Evolutionary conservation across 2,113 vertebrate genomes (phyloP), one percentile per base, ranked within the genome.

Genomic region (Nesogale talazaci): DNA sequence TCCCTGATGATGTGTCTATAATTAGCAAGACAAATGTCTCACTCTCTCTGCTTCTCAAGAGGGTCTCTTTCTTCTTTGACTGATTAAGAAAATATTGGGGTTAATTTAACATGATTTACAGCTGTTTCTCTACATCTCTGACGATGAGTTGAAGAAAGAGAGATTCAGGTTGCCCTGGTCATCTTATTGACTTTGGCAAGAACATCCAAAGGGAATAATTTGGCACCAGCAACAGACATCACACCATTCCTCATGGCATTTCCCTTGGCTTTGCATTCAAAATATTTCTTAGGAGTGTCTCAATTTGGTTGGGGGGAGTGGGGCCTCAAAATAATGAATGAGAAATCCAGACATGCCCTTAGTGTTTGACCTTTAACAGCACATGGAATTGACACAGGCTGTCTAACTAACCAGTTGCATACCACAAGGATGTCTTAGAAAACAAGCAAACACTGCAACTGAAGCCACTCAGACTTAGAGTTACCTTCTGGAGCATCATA

Each of bases 171-270:
- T 89, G 38, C 91, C 97, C 88, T 69, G 91, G 79, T 27, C 25
- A 42, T 82, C 85, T 81, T 96, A 84, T 96, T 98, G 97, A 95
- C 88, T 95, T 96, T 97, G 97, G 97, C 93, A 2, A 90, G 69
- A 78, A 19, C 14, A 83, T 56, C 75, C 92, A 90, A 69, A 4
- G 0, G 52, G 85, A 83, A 38, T 70, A 88, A 94, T 93, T 95
- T 83, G 38, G 95, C 84, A 96, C 40, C 85, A 70, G 81, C 92
- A 88, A 74, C 89, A 97, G 94, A 95, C 89, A 97, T 97, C 94
- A 96, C 97, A 97, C 96, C 97, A 97, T 96, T 96, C 87, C 94
- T 96, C 67, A 69, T 57, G 40, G 85, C 90, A 95, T 94, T 92
- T 95, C 88, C 88, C 80, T 86, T 95, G 92, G 91, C 92, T 93